Evolutionary conservation across 2,888 invertebrate species (phyloP), one percentile per base, ranked within the genome.

Genomic region (Dryobotodes eremita): DNA sequence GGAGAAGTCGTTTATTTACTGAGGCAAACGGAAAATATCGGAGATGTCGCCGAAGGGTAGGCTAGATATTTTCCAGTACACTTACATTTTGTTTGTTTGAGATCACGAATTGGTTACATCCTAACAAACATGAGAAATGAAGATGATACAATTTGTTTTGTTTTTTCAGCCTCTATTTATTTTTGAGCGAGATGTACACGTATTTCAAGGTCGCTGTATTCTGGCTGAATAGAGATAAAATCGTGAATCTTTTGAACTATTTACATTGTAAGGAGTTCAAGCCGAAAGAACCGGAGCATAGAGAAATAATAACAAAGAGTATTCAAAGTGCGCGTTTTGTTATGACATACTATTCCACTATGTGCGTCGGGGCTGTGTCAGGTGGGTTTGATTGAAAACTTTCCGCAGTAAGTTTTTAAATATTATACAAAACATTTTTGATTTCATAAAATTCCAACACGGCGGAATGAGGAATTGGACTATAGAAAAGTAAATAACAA

Each of bases 1-100:
- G 97, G 97, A 42, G 97, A 97, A 93, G 96, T 97, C 93, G 97
- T 98, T 94, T 98, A 98, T 96, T 97, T 98, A 90, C 97, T 98
- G 80, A 97, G 97, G 94, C 97, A 97, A 86, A 96, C 97, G 76
- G 97, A 97, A 89, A 97, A 97, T 90, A 97, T 98, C 88, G 97
- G 97, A 77, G 97, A 97, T 90, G 97, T 98, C 88, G 97, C 97
- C 85, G 96, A 95, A 92, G 97, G 97, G 97, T 97, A 94, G 82
- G 82, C 75, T 84, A 85, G 80, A 82, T 89, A 87, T 90, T 88
- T 90, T 69, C 79, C 59, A 81, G 82, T 86, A 84, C 85, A 86
- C 84, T 86, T 84, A 86, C 81, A 80, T 87, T 86, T 85, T 89
- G 87, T 90, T 91, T 88, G 76, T 86, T 86, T 89, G 88, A 90